phyloP scores from a whole-genome alignment of 1,140 invertebrate species.

The Ips nitidus region DNA sequence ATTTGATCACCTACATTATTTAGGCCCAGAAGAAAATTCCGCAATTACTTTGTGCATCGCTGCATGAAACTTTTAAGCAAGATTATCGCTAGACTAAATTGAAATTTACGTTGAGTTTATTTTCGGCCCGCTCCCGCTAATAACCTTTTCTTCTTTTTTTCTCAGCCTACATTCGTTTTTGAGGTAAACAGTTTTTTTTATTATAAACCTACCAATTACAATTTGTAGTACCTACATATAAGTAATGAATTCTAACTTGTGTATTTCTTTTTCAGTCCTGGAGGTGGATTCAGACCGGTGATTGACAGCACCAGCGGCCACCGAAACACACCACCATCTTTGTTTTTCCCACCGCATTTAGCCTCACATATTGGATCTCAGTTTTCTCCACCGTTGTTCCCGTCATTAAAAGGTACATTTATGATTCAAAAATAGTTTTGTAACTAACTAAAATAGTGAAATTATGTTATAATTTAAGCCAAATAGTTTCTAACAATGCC shows the following conservation, averaged over 20 bases:
- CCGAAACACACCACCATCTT: constrained; percentile 59
- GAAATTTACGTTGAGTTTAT: constrained; percentile 17
- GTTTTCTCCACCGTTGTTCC: constrained; percentile 79
- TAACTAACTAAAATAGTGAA: not conserved
- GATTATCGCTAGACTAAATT: constrained; percentile 26
- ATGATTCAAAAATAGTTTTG: not conserved
- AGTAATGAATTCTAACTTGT: no score
- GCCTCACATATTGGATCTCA: constrained; percentile 68
- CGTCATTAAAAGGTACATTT: constrained; percentile 67
- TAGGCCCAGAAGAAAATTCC: constrained; percentile 27
- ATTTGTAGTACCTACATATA: no score
- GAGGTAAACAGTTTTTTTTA: no score
- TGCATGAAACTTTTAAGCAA: constrained; percentile 26
- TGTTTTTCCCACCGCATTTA: constrained; percentile 81
- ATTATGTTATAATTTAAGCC: no score
- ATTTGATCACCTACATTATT: constrained; percentile 37
- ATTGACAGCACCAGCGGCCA: constrained; percentile 59
- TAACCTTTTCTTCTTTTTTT: no score
- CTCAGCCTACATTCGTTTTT: no score
- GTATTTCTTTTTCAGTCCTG: constrained; percentile 37
- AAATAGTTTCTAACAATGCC: no score
- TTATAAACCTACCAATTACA: no score
- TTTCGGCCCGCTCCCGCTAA: not conserved
- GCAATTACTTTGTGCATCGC: constrained; percentile 33
- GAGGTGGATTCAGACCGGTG: constrained; percentile 62